Conservation (phyloP, 2,113 vertebrate genomes). For the Podilymbus podiceps region DNA sequence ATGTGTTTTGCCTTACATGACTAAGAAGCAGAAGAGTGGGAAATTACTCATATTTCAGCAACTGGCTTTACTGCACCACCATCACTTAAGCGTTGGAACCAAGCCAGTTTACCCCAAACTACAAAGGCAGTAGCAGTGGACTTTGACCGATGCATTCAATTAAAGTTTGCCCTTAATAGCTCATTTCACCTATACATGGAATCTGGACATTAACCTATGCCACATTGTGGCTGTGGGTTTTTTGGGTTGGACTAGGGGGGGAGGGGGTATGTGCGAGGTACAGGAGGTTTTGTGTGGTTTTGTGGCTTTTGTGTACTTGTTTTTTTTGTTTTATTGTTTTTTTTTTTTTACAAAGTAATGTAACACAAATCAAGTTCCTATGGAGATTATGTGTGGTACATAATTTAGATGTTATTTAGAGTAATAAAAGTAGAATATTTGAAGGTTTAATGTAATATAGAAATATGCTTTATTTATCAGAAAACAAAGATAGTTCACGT, state of each 20-base stretch:
- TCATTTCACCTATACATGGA: neutral
- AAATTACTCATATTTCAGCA: neutral
- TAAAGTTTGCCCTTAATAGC: neutral
- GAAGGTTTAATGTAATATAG: neutral
- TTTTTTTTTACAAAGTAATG: neutral
- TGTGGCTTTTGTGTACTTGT: neutral
- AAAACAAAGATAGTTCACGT: neutral
- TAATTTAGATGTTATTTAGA: neutral
- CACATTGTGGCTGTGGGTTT: neutral
- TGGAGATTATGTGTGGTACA: neutral
- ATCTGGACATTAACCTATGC: neutral
- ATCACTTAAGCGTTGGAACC: neutral
- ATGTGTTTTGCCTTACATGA: constrained; percentile 25
- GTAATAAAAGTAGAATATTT: neutral
- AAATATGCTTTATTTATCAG: neutral
- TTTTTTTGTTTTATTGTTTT: neutral
- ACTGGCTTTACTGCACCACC: neutral
- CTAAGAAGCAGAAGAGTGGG: neutral
- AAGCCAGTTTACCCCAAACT: neutral
- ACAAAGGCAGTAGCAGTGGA: neutral
- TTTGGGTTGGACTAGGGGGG: no score
- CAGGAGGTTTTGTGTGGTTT: neutral
- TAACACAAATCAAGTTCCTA: neutral
- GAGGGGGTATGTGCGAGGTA: neutral
- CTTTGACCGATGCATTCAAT: neutral